A percentile compares a stretch with the other conserved stretches of the same genome.
Evolutionary conservation across 2,888 invertebrate species (phyloP).

Genomic region (Selenia dentaria): DNA sequence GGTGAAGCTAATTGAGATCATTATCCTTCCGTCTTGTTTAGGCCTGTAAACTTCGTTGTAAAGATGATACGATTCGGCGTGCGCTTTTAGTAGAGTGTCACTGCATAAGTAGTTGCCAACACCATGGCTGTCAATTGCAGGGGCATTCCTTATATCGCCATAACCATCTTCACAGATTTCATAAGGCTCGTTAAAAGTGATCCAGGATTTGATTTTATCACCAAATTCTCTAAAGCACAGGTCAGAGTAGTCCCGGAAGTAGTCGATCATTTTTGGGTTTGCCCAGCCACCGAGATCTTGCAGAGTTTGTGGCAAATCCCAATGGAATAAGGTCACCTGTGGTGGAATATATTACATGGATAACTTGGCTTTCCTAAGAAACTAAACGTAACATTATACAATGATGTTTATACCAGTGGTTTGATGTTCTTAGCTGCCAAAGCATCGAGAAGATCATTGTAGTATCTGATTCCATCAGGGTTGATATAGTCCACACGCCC

Average conservation of each 20-base stretch:
- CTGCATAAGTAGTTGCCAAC: too few relatives aligned
- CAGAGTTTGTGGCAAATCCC: slow-evolving; percentile 86
- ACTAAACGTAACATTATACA: too few relatives aligned
- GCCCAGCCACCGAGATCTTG: slow-evolving; percentile 85
- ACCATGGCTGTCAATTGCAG: slow-evolving; percentile 81
- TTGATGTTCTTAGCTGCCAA: slow-evolving; percentile 86
- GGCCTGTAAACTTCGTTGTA: too few relatives aligned
- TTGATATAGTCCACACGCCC: too few relatives aligned
- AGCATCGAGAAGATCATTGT: too few relatives aligned
- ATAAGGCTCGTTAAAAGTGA: too few relatives aligned
- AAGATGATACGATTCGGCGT: too few relatives aligned
- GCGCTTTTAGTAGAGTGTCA: too few relatives aligned
- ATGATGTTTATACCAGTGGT: slow-evolving; percentile 81
- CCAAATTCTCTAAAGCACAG: slow-evolving; percentile 83
- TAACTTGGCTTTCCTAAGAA: too few relatives aligned
- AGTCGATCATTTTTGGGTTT: too few relatives aligned
- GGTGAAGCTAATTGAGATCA: slow-evolving; percentile 82
- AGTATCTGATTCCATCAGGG: too few relatives aligned
- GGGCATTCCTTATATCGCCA: slow-evolving; percentile 78
- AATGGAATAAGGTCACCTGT: slow-evolving; percentile 87
- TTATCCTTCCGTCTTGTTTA: slow-evolving; percentile 82
- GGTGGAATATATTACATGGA: too few relatives aligned
- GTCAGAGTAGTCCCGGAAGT: slow-evolving; percentile 82
- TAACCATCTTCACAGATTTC: slow-evolving; percentile 82
- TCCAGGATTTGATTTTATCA: slow-evolving; percentile 84